phyloP scores from a whole-genome alignment of 2,113 vertebrate species.

The Myotis davidii region DNA sequence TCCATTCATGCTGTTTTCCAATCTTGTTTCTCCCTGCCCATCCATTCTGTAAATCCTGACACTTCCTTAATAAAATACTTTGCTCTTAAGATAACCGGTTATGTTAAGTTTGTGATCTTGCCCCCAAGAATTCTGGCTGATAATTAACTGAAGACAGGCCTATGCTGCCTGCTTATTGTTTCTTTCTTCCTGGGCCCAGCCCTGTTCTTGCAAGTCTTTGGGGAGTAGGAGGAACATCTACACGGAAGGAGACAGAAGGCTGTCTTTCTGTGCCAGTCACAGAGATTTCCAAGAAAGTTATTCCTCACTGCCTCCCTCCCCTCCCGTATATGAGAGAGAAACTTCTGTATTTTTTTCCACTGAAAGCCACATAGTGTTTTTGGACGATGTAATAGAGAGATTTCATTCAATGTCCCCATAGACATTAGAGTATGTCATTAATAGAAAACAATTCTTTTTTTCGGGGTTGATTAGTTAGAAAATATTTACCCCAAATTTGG shows the following conservation, averaged over 20 bases:
- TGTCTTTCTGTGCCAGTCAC: background rate
- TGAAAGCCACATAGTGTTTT: background rate
- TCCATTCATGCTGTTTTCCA: background rate
- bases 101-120: background rate
- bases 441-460: constrained; percentile 21
- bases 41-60: background rate
- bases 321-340: background rate
- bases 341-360: background rate
- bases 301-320: background rate
- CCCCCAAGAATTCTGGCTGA: background rate
- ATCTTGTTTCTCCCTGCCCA: background rate
- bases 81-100: background rate
- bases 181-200: background rate
- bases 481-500: background rate
- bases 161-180: background rate
- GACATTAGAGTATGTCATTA: background rate
- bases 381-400: background rate
- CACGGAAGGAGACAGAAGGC: background rate
- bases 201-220: background rate
- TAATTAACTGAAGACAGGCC: background rate
- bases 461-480: background rate
- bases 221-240: background rate
- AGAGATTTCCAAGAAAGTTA: background rate
- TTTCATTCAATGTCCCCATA: background rate
- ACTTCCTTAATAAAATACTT: background rate